phyloP scores from a whole-genome alignment of 1,140 invertebrate genomes.

The Thalassaphorura encarpata region DNA sequence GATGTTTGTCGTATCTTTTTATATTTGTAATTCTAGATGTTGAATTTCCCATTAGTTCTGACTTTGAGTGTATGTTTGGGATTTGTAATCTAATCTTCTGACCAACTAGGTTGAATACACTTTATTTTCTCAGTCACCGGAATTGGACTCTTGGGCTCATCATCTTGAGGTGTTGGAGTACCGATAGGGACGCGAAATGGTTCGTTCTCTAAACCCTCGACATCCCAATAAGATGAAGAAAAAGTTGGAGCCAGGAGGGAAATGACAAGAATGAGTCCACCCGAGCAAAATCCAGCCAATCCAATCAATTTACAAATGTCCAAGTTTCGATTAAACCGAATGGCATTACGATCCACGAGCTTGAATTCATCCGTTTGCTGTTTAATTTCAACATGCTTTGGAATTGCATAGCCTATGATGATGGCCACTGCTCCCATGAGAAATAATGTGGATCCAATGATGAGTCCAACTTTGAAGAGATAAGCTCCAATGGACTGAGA shows the following conservation, averaged over 20 bases:
- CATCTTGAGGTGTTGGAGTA: not conserved
- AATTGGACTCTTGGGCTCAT: conserved; percentile 22
- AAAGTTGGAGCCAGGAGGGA: conserved; percentile 44
- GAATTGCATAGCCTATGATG: conserved; percentile 44
- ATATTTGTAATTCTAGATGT: no score
- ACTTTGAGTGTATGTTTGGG: not conserved
- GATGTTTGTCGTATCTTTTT: no score
- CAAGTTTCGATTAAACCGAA: conserved; percentile 43
- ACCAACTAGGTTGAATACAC: conserved; percentile 29
- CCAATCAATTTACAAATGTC: conserved; percentile 45
- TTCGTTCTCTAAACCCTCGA: conserved; percentile 37
- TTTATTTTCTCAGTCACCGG: conserved; percentile 32
- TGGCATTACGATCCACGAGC: conserved; percentile 41
- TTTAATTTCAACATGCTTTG: conserved; percentile 40
- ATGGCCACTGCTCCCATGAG: conserved; percentile 42
- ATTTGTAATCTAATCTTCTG: conserved; percentile 8
- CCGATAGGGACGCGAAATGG: conserved; percentile 22
- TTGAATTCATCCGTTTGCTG: conserved; percentile 39
- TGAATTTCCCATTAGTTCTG: no score
- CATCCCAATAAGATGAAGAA: conserved; percentile 38
- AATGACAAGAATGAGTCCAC: conserved; percentile 42
- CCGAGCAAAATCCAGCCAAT: conserved; percentile 43
- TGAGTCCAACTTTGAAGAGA: conserved; percentile 43
- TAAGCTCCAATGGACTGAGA: conserved; percentile 25
- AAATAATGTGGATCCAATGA: conserved; percentile 41